Evolutionary conservation across 2,113 vertebrate species (phyloP), one percentile per base, ranked within the genome.

Genomic region (Apaloderma vittatum): DNA sequence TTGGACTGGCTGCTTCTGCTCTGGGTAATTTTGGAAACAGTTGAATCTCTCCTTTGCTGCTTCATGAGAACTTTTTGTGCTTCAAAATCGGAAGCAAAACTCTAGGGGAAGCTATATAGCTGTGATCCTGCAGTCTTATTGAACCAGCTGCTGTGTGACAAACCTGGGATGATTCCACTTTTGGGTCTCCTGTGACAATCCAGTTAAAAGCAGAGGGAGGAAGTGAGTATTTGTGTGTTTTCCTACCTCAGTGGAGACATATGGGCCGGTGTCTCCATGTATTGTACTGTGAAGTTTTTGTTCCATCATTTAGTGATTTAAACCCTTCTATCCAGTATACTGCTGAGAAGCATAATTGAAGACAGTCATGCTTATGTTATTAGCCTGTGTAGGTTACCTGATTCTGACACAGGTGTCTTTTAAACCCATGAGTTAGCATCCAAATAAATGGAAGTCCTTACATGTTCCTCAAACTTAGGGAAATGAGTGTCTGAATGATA

Each of bases 241-340:
- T 52, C 14, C 68, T 54, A 45, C 32, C 6, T 8, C 46, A 11
- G 15, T 24, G 13, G 36, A 61, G 73, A 12, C 8, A 12, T 16
- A 12, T 2, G 3, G 12, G 10, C 11, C 22, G 48, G 11, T 46
- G 23, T 57, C 29, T 54, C 17, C n/a, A 0, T 61, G 2, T 86
- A 23, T 67, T 87, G 3, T 52, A 32, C 32, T 46, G 22, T 8
- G 4, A 18, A 3, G 1, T 70, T 78, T 65, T 82, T 48, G 6
- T 77, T 81, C n/a, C 3, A 16, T 61, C 9, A 24, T 51, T 66
- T 63, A 55, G 19, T 62, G 2, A 23, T 86, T 54, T 84, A 51
- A 63, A 90, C 10, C 45, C 3, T n/a, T 81, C 49, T 86, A 5
- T 57, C 34, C 11, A 11, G 5, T 61, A 2, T 51, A 36, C 1